Conservation (phyloP, 2,888 invertebrate species). For the Atethmia centrago region DNA sequence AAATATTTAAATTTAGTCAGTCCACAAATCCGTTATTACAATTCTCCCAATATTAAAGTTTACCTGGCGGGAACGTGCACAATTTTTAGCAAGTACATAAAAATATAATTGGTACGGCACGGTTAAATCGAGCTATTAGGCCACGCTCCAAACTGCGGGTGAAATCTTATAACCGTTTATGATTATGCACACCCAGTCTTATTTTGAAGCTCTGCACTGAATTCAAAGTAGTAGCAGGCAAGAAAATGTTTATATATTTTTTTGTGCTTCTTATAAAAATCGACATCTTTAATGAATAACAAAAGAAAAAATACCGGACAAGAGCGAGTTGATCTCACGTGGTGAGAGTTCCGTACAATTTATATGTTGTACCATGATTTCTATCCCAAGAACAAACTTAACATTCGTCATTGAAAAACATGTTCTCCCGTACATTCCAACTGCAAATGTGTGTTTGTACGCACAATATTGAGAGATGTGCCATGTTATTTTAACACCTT, state of each 20-base stretch:
- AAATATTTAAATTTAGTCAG: background rate
- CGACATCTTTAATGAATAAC: no score
- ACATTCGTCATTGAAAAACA: no score
- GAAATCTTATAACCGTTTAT: slow-evolving; percentile 55
- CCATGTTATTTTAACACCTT: no score
- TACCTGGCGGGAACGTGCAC: slow-evolving; percentile 7
- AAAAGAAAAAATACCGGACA: no score
- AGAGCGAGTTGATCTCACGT: no score
- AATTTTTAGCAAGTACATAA: slow-evolving; percentile 30
- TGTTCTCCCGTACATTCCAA: no score
- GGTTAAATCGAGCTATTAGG: slow-evolving; percentile 65
- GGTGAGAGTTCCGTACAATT: no score
- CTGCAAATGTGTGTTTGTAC: no score
- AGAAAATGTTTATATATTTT: background rate
- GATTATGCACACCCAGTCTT: slow-evolving; percentile 55
- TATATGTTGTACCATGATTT: no score
- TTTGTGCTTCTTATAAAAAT: background rate
- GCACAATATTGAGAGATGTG: no score
- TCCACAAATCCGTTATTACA: background rate
- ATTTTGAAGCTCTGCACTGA: slow-evolving; percentile 33
- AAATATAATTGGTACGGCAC: slow-evolving; percentile 46
- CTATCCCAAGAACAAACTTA: no score
- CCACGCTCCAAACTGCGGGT: slow-evolving; percentile 62
- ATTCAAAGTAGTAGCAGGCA: slow-evolving; percentile 1
- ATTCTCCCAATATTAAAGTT: background rate